phyloP scores from a whole-genome alignment of 2,797 vertebrate genomes.

The Malacoraja senta region DNA sequence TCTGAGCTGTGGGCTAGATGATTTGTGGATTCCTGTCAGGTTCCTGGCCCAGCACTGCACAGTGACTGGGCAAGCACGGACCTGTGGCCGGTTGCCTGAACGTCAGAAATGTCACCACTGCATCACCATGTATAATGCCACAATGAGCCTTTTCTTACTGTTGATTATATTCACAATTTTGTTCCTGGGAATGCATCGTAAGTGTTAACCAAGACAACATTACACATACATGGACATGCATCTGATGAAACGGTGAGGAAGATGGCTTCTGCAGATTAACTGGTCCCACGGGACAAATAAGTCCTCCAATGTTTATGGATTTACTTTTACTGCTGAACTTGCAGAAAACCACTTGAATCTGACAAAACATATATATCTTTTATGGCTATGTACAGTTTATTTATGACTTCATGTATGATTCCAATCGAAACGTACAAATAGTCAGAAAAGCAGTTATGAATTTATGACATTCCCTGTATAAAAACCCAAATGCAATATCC shows the following conservation, averaged over 20 bases:
- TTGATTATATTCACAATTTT: too few relatives aligned
- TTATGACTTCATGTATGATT: background rate
- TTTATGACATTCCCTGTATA: background rate
- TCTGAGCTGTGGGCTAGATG: too few relatives aligned
- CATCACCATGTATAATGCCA: too few relatives aligned
- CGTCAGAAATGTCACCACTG: too few relatives aligned
- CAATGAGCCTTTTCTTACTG: too few relatives aligned
- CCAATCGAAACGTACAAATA: background rate
- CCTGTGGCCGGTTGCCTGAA: too few relatives aligned
- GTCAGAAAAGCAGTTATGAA: too few relatives aligned
- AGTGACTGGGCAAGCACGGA: too few relatives aligned
- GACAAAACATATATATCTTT: background rate
- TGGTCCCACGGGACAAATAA: background rate
- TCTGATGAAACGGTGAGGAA: background rate
- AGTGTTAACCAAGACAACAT: too few relatives aligned
- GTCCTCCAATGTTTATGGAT: background rate
- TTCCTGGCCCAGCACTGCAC: too few relatives aligned
- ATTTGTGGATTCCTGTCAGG: too few relatives aligned
- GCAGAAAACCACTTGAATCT: background rate
- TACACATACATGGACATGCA: background rate
- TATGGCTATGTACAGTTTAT: background rate
- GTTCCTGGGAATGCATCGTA: too few relatives aligned
- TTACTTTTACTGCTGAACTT: conserved; percentile 1
- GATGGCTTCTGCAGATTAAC: background rate
- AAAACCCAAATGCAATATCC: background rate